Evolutionary conservation across 2,113 vertebrate genomes (phyloP).

Genomic region (Trogon surrucura): DNA sequence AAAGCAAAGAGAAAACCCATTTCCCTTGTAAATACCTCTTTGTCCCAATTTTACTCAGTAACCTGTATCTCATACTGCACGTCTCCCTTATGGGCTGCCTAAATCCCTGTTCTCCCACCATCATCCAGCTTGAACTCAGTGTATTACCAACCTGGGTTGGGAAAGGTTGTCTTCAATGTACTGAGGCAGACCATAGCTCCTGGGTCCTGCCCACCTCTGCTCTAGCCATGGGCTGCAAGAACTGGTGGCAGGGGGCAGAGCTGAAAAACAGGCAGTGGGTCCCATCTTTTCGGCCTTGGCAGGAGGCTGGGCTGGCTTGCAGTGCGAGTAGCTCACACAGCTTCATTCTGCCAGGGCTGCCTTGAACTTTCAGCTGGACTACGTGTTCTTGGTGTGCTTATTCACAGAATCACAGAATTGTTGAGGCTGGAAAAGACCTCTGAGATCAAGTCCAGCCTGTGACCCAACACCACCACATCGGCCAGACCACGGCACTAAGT

Average conservation of each 20-base stretch:
- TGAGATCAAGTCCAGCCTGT: too few species aligned
- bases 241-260: background rate
- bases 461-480: too few species aligned
- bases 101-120: background rate
- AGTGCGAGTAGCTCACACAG: background rate
- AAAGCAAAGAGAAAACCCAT: constrained; percentile 39
- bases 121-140: background rate
- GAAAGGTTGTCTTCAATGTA: background rate
- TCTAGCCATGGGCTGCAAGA: background rate
- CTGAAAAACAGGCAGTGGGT: background rate
- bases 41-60: background rate
- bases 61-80: background rate
- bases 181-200: rapidly evolving
- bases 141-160: background rate
- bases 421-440: too few species aligned
- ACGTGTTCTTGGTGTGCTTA: background rate
- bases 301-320: background rate
- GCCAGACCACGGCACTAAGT: too few species aligned
- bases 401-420: background rate
- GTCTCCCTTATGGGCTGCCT: background rate
- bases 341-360: background rate
- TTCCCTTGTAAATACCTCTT: background rate
- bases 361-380: background rate
- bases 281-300: background rate
- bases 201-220: background rate